These are phyloP conservation scores for Orientallactaga bullata DNA, from an alignment of 2,113 vertebrate genomes.

Conservation along the genomic window DNA sequence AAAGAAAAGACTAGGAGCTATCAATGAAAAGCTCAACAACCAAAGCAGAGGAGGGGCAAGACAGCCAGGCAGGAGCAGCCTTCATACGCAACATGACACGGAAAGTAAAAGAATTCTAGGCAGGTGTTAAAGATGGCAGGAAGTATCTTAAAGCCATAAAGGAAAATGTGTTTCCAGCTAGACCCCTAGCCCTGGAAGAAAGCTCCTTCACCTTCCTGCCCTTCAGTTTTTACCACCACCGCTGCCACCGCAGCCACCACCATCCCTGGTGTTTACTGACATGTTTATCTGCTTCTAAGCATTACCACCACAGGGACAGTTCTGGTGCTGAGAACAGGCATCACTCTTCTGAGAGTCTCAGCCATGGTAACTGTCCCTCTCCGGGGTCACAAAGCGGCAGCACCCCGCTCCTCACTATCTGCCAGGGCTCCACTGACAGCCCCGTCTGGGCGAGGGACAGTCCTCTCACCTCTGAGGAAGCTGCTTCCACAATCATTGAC, in stretches of 20 bases:
- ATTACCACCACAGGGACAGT: not conserved
- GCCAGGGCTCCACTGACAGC: not conserved
- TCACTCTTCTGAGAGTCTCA: not conserved
- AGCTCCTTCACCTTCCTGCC: not conserved
- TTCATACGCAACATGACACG: not conserved
- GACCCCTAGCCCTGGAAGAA: not conserved
- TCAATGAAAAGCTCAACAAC: not conserved
- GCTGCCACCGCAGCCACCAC: not conserved
- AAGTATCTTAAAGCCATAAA: not conserved
- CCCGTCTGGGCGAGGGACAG: not conserved
- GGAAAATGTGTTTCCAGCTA: not conserved
- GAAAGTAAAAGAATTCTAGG: not conserved
- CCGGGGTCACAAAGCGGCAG: not conserved
- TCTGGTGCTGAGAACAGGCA: not conserved
- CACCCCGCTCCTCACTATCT: not conserved
- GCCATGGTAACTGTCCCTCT: not conserved
- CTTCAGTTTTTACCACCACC: not conserved
- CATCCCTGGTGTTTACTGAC: not conserved
- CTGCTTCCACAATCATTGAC: slow-evolving; percentile 11
- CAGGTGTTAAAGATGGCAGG: not conserved
- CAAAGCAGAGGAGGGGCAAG: not conserved
- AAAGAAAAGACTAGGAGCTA: not conserved
- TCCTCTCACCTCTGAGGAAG: not conserved
- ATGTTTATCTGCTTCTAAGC: not conserved
- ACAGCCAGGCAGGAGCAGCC: not conserved